Conservation (phyloP, 2,113 vertebrate genomes). For the Stigmatopora argus region DNA sequence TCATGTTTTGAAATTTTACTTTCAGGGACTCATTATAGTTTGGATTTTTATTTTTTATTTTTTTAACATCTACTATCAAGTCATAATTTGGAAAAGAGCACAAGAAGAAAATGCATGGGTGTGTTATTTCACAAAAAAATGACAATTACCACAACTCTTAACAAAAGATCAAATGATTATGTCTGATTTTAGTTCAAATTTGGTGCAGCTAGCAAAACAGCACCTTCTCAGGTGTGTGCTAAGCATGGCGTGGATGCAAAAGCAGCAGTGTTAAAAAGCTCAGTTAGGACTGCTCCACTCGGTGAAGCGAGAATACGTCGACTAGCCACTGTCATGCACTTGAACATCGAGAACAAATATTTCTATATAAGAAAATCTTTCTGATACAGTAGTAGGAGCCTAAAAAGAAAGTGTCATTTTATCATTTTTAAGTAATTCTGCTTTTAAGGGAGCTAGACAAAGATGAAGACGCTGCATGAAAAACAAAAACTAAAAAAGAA, state of each 20-base stretch:
- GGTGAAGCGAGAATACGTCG: conserved; percentile 11
- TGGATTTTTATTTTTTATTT: conserved; percentile 10
- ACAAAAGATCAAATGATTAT: conserved; percentile 3
- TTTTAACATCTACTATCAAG: conserved; percentile 29
- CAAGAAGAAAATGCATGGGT: conserved; percentile 4
- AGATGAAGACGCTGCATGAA: conserved; percentile 58
- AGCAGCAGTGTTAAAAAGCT: conserved; percentile 30
- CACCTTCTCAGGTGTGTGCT: conserved; percentile 18
- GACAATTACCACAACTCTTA: not conserved
- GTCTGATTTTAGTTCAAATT: conserved; percentile 1
- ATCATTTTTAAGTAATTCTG: conserved; percentile 16
- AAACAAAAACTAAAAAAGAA: not conserved
- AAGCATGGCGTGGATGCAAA: conserved; percentile 27
- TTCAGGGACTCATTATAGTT: conserved; percentile 20
- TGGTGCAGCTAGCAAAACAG: conserved; percentile 10
- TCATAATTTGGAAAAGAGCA: conserved; percentile 18
- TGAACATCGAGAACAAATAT: conserved; percentile 1
- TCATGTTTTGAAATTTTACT: conserved; percentile 33
- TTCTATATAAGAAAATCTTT: not conserved
- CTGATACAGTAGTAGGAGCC: not conserved
- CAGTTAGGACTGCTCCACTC: conserved; percentile 18
- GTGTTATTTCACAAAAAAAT: conserved; percentile 4
- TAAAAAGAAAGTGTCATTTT: not conserved
- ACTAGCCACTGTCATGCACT: conserved; percentile 1
- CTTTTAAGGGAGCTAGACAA: conserved; percentile 39